Conservation (phyloP, 2,797 vertebrate species). For the Garrulus glandarius region DNA sequence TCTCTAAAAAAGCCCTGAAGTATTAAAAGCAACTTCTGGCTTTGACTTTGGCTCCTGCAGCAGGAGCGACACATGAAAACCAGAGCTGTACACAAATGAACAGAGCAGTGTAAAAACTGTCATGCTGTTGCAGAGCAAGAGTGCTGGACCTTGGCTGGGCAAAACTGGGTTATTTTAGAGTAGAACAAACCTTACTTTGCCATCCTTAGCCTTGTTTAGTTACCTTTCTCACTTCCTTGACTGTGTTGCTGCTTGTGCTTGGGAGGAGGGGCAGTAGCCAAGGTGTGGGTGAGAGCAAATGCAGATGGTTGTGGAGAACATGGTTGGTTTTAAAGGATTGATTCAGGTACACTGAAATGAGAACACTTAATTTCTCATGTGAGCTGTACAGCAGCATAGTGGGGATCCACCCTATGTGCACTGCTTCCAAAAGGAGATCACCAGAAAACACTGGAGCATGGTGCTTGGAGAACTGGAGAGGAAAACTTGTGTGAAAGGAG, state of each 20-base stretch:
- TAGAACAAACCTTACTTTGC: background rate
- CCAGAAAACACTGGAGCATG: background rate
- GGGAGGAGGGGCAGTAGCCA: background rate
- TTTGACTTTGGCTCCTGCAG: background rate
- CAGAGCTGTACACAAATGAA: background rate
- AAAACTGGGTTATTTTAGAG: background rate
- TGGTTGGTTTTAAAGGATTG: background rate
- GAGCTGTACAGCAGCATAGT: background rate
- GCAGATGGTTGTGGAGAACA: background rate
- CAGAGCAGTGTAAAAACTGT: background rate
- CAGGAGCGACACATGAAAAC: background rate
- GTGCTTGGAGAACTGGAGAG: background rate
- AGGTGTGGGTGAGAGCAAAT: background rate
- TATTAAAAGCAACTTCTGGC: background rate
- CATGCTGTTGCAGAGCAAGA: background rate
- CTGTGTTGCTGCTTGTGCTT: background rate
- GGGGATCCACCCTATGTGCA: background rate
- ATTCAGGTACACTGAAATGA: rapidly evolving
- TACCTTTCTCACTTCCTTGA: background rate
- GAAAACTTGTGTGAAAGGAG: background rate
- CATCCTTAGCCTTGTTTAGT: background rate
- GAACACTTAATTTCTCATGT: background rate
- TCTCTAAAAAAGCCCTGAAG: background rate
- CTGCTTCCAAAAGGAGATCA: background rate
- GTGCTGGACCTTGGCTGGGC: background rate